These are phyloP conservation scores for Latheticus oryzae DNA, from an alignment of 2,888 invertebrate genomes.

Conservation along the genomic window DNA sequence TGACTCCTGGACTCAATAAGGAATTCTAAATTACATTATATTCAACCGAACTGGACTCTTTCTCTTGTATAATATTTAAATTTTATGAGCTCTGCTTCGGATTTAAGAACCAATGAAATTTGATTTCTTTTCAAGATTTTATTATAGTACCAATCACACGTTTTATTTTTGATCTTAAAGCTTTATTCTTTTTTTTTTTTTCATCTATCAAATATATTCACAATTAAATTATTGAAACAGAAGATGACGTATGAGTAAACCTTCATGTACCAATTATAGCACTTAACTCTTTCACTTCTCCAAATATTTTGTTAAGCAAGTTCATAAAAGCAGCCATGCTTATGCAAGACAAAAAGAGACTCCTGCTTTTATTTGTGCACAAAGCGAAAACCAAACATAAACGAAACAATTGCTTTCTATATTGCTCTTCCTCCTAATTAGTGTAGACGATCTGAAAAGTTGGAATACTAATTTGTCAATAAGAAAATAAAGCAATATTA, in stretches of 20 bases:
- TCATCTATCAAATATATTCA: slow-evolving; percentile 9
- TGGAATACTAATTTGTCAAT: slow-evolving; percentile 36
- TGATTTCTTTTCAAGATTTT: slow-evolving; percentile 48
- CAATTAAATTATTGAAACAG: no score
- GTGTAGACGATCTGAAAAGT: slow-evolving; percentile 24
- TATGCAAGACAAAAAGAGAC: no score
- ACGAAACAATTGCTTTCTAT: slow-evolving; percentile 6
- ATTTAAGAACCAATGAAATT: slow-evolving; percentile 50
- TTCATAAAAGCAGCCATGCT: no score
- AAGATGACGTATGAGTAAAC: no score
- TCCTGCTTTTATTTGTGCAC: background rate
- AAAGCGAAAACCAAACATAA: slow-evolving; percentile 8
- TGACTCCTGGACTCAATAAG: slow-evolving; percentile 50
- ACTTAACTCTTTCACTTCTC: no score
- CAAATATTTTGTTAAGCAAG: no score
- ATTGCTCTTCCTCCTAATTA: slow-evolving; percentile 13
- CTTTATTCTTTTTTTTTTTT: no score
- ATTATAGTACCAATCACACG: slow-evolving; percentile 44
- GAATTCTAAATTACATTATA: slow-evolving; percentile 52
- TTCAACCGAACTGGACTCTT: slow-evolving; percentile 44
- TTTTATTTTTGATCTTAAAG: slow-evolving; percentile 45
- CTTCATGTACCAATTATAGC: no score
- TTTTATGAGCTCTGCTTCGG: slow-evolving; percentile 47
- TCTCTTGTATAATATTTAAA: slow-evolving; percentile 48
- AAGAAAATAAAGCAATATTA: slow-evolving; percentile 41